A percentile compares a stretch with the other conserved stretches of the same genome.
phyloP scores from a whole-genome alignment of 2,113 vertebrate species.

The Rhadina sibilatrix region DNA sequence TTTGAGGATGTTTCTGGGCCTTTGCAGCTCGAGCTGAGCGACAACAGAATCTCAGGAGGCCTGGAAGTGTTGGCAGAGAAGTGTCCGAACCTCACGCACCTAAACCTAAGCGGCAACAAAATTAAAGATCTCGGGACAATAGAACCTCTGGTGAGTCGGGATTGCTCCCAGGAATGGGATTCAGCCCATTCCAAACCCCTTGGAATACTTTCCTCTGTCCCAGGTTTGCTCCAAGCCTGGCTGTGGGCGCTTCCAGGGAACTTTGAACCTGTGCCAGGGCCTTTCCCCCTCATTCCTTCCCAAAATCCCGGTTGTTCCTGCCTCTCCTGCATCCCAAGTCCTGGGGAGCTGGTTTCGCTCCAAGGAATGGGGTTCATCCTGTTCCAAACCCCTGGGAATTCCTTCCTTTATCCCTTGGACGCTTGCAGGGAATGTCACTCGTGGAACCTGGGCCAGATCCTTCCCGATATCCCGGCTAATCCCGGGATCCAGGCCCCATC shows the following conservation, averaged over 20 bases:
- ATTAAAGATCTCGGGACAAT: slow-evolving; percentile 99
- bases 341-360: no score
- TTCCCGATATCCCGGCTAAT: background rate
- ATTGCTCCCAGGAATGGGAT: background rate
- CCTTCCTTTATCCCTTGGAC: background rate
- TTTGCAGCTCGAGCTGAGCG: slow-evolving; percentile 91
- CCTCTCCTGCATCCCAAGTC: background rate
- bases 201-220: background rate
- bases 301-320: no score
- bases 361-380: background rate
- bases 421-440: background rate
- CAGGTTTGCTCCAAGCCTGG: accelerated
- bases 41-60: slow-evolving; percentile 99
- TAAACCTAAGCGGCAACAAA: slow-evolving; percentile 99
- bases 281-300: background rate
- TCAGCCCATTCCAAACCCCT: accelerated
- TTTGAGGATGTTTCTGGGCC: background rate
- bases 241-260: no score
- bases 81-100: slow-evolving; percentile 97
- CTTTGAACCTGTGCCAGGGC: background rate
- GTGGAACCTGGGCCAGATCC: no score
- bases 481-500: background rate
- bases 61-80: slow-evolving; percentile 97
- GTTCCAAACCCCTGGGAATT: background rate
- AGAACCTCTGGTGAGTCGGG: slow-evolving; percentile 90